Conservation (phyloP, 2,888 invertebrate species). For the Amphiduros pacificus region DNA sequence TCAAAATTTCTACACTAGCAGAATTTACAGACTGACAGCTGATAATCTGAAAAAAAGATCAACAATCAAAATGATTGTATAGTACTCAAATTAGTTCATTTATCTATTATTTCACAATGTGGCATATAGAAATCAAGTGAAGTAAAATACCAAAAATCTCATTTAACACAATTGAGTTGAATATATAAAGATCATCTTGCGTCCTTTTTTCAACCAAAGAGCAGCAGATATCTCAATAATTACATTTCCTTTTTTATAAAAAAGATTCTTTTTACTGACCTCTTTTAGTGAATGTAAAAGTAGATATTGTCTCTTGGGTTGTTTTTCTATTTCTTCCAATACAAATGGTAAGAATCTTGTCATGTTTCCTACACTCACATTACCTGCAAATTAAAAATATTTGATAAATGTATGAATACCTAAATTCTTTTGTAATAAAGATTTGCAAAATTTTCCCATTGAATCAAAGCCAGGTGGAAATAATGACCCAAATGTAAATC, state of each 20-base stretch:
- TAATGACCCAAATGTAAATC: too few species aligned
- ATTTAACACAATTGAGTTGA: neutral
- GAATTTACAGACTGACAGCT: conserved; percentile 78
- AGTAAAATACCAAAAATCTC: neutral
- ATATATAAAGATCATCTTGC: neutral
- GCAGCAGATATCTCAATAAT: too few species aligned
- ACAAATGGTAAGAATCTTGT: conserved; percentile 92
- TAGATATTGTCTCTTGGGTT: conserved; percentile 93
- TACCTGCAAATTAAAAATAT: conserved; percentile 63
- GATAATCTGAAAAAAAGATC: conserved; percentile 69
- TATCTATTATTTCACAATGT: too few species aligned
- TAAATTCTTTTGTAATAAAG: too few species aligned
- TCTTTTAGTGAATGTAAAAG: conserved; percentile 96
- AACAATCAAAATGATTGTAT: too few species aligned
- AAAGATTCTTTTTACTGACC: too few species aligned
- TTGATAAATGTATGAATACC: too few species aligned
- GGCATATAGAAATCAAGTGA: too few species aligned
- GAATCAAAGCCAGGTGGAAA: too few species aligned
- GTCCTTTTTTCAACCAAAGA: neutral
- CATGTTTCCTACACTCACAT: conserved; percentile 93
- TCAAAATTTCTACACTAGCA: conserved; percentile 74
- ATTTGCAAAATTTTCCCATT: too few species aligned
- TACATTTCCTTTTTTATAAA: too few species aligned
- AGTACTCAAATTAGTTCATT: too few species aligned
- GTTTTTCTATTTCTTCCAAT: conserved; percentile 87